A percentile compares a stretch with the other conserved stretches of the same genome.
Evolutionary conservation across 2,797 vertebrate genomes (phyloP).

Genomic region (Artibeus jamaicensis): DNA sequence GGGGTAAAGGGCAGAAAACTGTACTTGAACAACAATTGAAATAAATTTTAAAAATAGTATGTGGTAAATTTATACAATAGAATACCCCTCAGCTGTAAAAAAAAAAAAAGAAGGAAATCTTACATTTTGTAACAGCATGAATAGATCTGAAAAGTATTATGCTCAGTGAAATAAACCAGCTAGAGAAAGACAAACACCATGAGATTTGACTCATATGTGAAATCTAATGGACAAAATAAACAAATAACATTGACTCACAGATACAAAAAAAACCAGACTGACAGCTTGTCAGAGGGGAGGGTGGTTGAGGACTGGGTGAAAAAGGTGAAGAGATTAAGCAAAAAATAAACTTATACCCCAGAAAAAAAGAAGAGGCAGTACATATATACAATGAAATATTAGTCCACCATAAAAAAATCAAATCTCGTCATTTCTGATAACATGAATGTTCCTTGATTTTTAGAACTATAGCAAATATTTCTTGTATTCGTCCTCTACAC

Average conservation of each 20-base stretch:
- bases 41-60: too few species aligned
- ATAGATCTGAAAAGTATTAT: not conserved
- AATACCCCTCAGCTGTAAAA: not conserved
- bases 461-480: not conserved
- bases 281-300: not conserved
- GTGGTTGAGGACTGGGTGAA: not conserved
- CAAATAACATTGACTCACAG: not conserved
- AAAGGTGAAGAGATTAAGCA: not conserved
- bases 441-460: not conserved
- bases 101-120: not conserved
- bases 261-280: not conserved
- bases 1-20: too few species aligned
- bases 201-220: not conserved
- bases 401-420: not conserved
- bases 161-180: not conserved
- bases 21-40: too few species aligned
- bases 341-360: too few species aligned
- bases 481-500: not conserved
- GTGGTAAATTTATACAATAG: too few species aligned
- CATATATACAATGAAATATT: not conserved
- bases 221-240: not conserved
- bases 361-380: not conserved
- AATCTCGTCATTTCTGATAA: not conserved
- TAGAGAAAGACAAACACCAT: not conserved
- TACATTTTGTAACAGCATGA: not conserved